Evolutionary conservation across 2,797 vertebrate species (phyloP), one percentile per base, ranked within the genome.

Genomic region (Danio kyathit): DNA sequence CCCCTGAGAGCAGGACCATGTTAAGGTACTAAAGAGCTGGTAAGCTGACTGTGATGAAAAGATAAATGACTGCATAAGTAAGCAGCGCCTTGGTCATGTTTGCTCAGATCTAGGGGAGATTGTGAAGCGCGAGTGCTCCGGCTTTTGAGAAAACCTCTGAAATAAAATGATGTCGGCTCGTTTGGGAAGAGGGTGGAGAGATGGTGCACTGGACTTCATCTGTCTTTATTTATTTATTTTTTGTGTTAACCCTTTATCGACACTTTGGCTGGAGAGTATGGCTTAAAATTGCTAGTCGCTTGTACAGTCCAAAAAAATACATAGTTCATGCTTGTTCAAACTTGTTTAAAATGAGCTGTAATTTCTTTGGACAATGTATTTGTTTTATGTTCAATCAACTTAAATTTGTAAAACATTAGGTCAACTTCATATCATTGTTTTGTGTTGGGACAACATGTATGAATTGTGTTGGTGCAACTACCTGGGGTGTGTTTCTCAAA

Each of bases 71-170:
- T 95, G 94, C 93, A 95, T 95, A 95, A 95, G 78, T 80, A 81
- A 83, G 74, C 61, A 60, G 70, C 49, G 65, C 92, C 93, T 94
- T 92, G 90, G 93, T 92, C 92, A 88, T 95, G 94, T 97, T 97
- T 97, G 95, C 94, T 90, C 94, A 95, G 95, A 98, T 97, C 95
- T 97, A 96, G 95, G 92, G 92, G 90, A 93, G 95, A 95, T 96
- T 97, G 95, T 93, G 90, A 94, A 94, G 95, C 94, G 95, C 96
- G 95, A 93, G 92, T 92, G 81, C 87, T 93, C 95, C 95, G 96
- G 96, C 94, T 95, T 76, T 82, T 44, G 56, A 67, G n/a, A 66
- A 19, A 71, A 81, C 49, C 64, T 74, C 94, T 94, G 94, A 96
- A 91, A 91, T 73, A 80, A 90, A 92, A 91, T 88, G 87, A 59